These are phyloP conservation scores for Drosophila nigromelanica DNA, from an alignment of 1,140 invertebrate species.

Conservation along the genomic window DNA sequence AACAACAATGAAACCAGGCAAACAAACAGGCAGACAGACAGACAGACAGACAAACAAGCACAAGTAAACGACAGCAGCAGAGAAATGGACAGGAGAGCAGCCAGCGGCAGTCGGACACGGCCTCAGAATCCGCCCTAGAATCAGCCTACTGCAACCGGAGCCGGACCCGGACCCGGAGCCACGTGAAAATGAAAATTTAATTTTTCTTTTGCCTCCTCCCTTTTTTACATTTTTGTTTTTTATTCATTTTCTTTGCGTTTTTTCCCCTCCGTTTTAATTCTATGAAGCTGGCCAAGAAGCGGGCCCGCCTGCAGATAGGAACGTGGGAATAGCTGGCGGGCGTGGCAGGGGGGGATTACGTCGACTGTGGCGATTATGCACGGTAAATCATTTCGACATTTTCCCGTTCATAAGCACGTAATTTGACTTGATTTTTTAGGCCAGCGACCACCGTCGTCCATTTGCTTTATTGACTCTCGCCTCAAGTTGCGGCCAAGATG, in stretches of 20 bases:
- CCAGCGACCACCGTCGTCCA: conserved; percentile 28
- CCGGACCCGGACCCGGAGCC: not conserved
- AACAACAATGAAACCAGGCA: conserved; percentile 74
- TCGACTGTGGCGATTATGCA: conserved; percentile 75
- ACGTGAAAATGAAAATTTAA: conserved; percentile 73
- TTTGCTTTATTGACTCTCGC: conserved; percentile 73
- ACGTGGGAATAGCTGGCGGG: not conserved
- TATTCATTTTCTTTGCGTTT: conserved; percentile 28
- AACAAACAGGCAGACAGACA: conserved; percentile 46
- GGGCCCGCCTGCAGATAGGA: conserved; percentile 18
- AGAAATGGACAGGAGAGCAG: too few species aligned
- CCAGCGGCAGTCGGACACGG: conserved; percentile 1
- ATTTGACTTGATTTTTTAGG: conserved; percentile 75
- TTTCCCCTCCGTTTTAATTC: not conserved
- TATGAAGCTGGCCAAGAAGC: conserved; percentile 19
- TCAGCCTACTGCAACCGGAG: not conserved
- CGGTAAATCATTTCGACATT: conserved; percentile 84
- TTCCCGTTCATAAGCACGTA: conserved; percentile 82
- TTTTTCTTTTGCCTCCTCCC: conserved; percentile 52
- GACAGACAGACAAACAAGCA: not conserved
- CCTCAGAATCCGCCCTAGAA: conserved; percentile 18
- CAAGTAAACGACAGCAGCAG: too few species aligned
- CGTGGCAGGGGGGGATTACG: conserved; percentile 13
- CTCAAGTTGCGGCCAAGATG: conserved; percentile 49
- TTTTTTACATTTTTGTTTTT: conserved; percentile 10